Evolutionary conservation across 2,888 invertebrate species (phyloP).

Genomic region (Myopa testacea): DNA sequence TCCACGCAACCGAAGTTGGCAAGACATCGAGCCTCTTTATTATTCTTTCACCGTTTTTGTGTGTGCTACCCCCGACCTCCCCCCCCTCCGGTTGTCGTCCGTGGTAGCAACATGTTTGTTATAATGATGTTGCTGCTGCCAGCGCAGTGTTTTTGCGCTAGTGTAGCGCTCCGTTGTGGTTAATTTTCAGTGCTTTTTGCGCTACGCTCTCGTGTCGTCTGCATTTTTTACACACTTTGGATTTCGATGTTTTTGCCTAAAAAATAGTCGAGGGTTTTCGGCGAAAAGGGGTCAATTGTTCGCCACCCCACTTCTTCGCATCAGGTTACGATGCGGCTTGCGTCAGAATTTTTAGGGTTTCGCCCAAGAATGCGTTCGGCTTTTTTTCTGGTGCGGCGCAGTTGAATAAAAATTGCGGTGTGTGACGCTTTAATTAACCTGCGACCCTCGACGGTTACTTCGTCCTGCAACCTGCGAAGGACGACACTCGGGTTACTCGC

Average conservation of each 20-base stretch:
- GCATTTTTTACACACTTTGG: conserved; percentile 42
- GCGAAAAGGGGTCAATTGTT: background rate
- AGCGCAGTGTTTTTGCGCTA: conserved; percentile 44
- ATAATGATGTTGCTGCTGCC: conserved; percentile 19
- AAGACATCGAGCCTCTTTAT: conserved; percentile 1
- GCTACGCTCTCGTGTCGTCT: conserved; percentile 39
- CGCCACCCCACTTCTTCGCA: background rate
- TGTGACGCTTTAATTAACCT: conserved; percentile 20
- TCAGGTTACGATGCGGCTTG: conserved; percentile 21
- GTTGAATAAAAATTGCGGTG: background rate
- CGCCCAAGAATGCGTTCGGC: conserved; percentile 20
- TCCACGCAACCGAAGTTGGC: too few species aligned
- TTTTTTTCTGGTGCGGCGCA: background rate
- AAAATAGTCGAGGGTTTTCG: conserved; percentile 41
- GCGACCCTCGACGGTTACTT: background rate
- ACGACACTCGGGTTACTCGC: conserved; percentile 9
- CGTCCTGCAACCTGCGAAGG: background rate
- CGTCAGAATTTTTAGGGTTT: conserved; percentile 23
- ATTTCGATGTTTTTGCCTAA: conserved; percentile 6
- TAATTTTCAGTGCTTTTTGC: conserved; percentile 48
- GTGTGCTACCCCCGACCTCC: background rate
- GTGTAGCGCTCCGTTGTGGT: conserved; percentile 39
- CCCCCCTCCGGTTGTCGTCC: conserved; percentile 28
- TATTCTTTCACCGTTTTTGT: conserved; percentile 9
- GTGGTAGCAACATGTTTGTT: conserved; percentile 30